Evolutionary conservation across 1,140 invertebrate species (phyloP), one percentile per base, ranked within the genome.

Genomic region (Pogonomyrmex barbatus): DNA sequence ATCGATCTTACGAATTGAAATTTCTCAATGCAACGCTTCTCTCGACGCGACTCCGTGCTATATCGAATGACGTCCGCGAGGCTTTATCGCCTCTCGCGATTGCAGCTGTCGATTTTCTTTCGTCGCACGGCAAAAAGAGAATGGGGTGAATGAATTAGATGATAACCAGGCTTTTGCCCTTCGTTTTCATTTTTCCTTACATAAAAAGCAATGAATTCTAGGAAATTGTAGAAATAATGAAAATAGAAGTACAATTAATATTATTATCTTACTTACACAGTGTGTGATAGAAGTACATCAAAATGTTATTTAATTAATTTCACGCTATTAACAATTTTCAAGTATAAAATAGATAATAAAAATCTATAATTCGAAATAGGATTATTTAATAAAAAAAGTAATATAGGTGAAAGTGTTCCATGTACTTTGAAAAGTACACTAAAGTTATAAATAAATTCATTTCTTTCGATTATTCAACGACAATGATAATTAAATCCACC

Each of bases 11-110:
- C 68, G 88, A 90, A 90, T 90, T 90, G 89, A 90, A 90, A 89
- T 90, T 90, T 90, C 89, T 90, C 88, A 89, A 90, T 87, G 89
- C 76, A 79, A 89, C 81, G 62, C 58, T 45, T 45, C 76, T 45
- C 71, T 63, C 77, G 42, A 24, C 67, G n/a, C 86, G 85, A 89
- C 75, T 86, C 56, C 56, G 81, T 56, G 56, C 70, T 73, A 71
- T 39, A 67, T 68, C 63, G 73, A 70, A 56, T 85, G 86, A 90
- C 88, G 88, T 89, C 79, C 79, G 81, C 79, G 82, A 63, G 54
- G 63, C 56, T 75, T 90, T 89, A 90, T 89, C 88, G 63, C 58
- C 50, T 24, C 24, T 39, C 33, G 52, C 14, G 60, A 65, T 77
- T 70, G 52, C 30, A 42, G 39, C 30, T 45, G 79, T 83, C 67